These are phyloP conservation scores for Anolis apletophallus DNA, from an alignment of 2,797 vertebrate genomes.

Conservation along the genomic window DNA sequence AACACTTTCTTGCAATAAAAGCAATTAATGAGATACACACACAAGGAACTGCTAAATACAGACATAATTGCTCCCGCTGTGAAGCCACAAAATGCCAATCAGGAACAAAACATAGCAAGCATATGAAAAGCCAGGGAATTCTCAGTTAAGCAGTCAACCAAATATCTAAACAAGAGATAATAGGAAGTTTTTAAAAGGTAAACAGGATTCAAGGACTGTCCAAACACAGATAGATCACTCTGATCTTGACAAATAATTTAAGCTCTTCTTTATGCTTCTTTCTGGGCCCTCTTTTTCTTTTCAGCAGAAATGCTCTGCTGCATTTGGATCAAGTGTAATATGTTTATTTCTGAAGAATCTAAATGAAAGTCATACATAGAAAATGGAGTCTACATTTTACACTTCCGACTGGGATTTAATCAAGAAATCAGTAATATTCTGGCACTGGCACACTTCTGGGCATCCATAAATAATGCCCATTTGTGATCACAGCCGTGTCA, in stretches of 20 bases:
- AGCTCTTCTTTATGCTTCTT: neutral
- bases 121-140: neutral
- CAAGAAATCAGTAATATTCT: neutral
- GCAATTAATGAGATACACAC: too few relatives aligned
- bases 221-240: conserved; percentile 13
- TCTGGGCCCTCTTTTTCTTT: neutral
- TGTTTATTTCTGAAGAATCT: conserved; percentile 15
- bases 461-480: neutral
- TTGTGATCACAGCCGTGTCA: neutral
- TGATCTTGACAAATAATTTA: conserved; percentile 27
- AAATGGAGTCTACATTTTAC: neutral
- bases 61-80: neutral
- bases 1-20: neutral
- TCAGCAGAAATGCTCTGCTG: conserved; percentile 25
- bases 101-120: fast-evolving
- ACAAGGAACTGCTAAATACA: neutral
- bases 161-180: conserved; percentile 11
- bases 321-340: neutral
- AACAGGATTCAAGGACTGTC: neutral
- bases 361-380: neutral
- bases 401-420: neutral
- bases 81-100: neutral
- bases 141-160: neutral
- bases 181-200: conserved; percentile 2
- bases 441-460: neutral